Percentiles rank a stretch among this genome's conserved stretches.
These are phyloP conservation scores for Eumaeus atala DNA, from an alignment of 1,140 invertebrate species.

Conservation along the genomic window DNA sequence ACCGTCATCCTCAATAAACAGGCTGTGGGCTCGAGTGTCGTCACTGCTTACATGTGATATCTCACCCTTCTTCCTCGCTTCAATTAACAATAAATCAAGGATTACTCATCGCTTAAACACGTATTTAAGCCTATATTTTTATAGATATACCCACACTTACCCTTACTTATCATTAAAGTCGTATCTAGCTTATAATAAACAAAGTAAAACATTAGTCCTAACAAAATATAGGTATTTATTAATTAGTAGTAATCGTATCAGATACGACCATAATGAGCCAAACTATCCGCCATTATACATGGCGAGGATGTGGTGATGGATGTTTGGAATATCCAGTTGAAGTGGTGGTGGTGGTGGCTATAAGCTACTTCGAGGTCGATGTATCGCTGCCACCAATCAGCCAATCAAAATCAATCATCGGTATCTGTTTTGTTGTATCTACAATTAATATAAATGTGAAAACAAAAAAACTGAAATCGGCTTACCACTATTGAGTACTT, in stretches of 20 bases:
- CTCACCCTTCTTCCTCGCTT: slow-evolving; percentile 67
- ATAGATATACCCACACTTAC: slow-evolving; percentile 4
- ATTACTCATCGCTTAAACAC: slow-evolving; percentile 14
- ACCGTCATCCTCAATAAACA: slow-evolving; percentile 54
- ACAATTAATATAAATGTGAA: slow-evolving; percentile 69
- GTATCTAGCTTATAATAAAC: neutral
- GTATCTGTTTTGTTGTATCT: slow-evolving; percentile 73
- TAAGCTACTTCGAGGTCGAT: slow-evolving; percentile 50
- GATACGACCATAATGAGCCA: slow-evolving; percentile 30
- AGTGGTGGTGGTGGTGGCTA: slow-evolving; percentile 33
- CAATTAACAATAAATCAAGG: slow-evolving; percentile 53
- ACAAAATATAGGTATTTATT: neutral
- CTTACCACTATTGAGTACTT: slow-evolving; percentile 11
- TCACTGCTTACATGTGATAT: slow-evolving; percentile 52
- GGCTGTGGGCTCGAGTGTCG: slow-evolving; percentile 42
- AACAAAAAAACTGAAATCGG: slow-evolving; percentile 30
- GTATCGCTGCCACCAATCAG: slow-evolving; percentile 66
- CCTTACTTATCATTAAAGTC: slow-evolving; percentile 11
- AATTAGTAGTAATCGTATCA: slow-evolving; percentile 22
- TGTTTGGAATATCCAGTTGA: slow-evolving; percentile 13
- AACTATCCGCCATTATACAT: slow-evolving; percentile 25
- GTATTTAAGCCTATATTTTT: slow-evolving; percentile 4
- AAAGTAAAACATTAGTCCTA: no score
- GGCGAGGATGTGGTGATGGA: slow-evolving; percentile 22
- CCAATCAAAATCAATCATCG: slow-evolving; percentile 74